Base-by-base conservation (phyloP, 2,113 vertebrate species). In the Lontra canadensis region DNA sequence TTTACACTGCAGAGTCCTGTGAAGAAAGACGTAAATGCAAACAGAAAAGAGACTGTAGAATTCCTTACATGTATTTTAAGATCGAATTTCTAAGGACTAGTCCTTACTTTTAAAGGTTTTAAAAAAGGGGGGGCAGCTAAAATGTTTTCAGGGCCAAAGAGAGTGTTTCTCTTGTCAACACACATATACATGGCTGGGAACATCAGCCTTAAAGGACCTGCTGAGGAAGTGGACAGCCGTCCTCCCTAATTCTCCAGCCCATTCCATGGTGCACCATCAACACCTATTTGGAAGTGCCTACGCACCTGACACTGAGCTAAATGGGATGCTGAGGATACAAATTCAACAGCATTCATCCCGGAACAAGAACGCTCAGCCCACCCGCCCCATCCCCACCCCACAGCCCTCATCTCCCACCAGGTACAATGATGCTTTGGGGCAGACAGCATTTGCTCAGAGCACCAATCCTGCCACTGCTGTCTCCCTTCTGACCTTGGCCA, bases 401-500 rank as follows among this genome's bases (percentile, higher is more conserved):
- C 1, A 5, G 13, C 8, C 44, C n/a, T 4, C 29, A 25, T 2
- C 47, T 59, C n/a, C 44, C 61, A 21, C 36, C 2, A 81, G 10
- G 12, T 6, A 23, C 14, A 7, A 0, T 25, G 13, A 52, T 26
- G 63, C 49, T 97, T 36, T 61, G 42, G 67, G 52, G 13, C 31
- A 2, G 39, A 55, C 1, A 25, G 69, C 57, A 57, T 78, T 39
- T 14, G 34, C 23, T 94, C 47, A 52, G 61, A 61, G 18, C 69
- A 34, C 63, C 31, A 44, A 1, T 57, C 17, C 26, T 82, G 52
- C 57, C 49, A 34, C 15, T 29, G 25, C 23, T 26, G 57, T 44
- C 42, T 79, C 21, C 71, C 44, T 42, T 85, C 55, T 95, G 96
- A 97, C 87, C 84, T 94, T 96, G 83, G 5, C 39, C 78, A 71